Percentiles rank a stretch among this genome's conserved stretches.
phyloP scores from a whole-genome alignment of 2,888 invertebrate species.

The Adelognathus sp. region DNA sequence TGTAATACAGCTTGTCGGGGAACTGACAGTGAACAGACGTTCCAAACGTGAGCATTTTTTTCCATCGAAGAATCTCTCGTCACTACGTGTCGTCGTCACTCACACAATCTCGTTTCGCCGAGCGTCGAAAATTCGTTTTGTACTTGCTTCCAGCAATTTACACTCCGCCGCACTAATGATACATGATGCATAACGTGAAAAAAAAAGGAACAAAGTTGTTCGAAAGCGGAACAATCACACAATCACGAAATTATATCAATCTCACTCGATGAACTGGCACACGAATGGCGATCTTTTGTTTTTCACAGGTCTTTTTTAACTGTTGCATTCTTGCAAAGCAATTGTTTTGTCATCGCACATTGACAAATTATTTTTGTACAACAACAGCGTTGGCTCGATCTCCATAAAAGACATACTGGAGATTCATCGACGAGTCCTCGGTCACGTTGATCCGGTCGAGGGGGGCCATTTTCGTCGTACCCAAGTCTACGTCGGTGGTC shows the following conservation, averaged over 20 bases:
- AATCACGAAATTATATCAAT: neutral
- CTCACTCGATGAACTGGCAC: neutral
- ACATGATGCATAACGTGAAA: no score
- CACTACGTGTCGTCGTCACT: conserved; percentile 1
- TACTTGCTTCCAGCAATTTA: neutral
- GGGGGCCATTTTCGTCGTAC: conserved; percentile 94
- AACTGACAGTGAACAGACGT: conserved; percentile 67
- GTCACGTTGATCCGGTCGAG: conserved; percentile 96
- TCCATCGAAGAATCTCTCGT: conserved; percentile 33
- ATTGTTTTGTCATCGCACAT: neutral
- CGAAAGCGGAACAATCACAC: no score
- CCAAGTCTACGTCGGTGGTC: conserved; percentile 97
- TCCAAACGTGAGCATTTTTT: conserved; percentile 69
- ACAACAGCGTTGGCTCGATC: conserved; percentile 87
- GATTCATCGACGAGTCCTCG: conserved; percentile 95
- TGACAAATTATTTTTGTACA: neutral
- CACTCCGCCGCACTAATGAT: neutral
- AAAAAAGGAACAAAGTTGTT: no score
- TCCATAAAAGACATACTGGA: conserved; percentile 93
- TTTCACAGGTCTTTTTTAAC: neutral
- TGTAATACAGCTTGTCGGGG: conserved; percentile 69
- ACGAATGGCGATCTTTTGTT: neutral
- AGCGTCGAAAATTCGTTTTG: neutral
- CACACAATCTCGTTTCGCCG: conserved; percentile 12
- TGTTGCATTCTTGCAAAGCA: no score